Evolutionary conservation across 2,888 invertebrate species (phyloP).

Genomic region (Polymixis flavicincta): DNA sequence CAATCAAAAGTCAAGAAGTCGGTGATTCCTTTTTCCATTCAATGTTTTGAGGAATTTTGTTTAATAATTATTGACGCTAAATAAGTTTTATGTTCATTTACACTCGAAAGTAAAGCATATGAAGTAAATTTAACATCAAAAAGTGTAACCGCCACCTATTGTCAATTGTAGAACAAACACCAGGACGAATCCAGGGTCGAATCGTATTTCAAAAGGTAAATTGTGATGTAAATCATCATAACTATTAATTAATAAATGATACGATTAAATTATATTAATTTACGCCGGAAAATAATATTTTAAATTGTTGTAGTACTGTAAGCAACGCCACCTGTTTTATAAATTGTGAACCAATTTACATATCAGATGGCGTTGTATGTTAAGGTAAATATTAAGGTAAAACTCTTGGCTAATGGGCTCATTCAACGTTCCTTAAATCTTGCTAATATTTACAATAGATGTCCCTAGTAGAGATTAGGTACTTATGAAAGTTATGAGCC

Average conservation of each 20-base stretch:
- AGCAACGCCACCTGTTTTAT: conserved; percentile 32
- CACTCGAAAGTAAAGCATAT: background rate
- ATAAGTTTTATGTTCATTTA: background rate
- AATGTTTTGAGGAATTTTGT: too few relatives aligned
- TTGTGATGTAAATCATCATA: background rate
- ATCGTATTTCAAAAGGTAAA: background rate
- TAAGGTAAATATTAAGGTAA: too few relatives aligned
- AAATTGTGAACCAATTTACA: background rate
- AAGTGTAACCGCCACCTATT: background rate
- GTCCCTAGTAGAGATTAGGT: conserved; percentile 25
- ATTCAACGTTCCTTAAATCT: background rate
- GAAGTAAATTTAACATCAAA: background rate
- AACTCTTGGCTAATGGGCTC: background rate
- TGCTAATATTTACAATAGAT: conserved; percentile 27
- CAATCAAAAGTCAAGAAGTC: background rate
- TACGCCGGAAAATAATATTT: background rate
- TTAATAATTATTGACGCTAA: background rate
- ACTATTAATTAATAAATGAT: too few relatives aligned
- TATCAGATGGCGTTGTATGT: background rate
- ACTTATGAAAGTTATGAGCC: background rate
- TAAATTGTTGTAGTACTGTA: background rate
- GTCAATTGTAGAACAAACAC: background rate
- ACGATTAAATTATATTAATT: too few relatives aligned
- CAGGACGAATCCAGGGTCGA: background rate
- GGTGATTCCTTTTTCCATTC: background rate